Evolutionary conservation across 2,888 invertebrate species (phyloP).

Genomic region (Suillia variegata): DNA sequence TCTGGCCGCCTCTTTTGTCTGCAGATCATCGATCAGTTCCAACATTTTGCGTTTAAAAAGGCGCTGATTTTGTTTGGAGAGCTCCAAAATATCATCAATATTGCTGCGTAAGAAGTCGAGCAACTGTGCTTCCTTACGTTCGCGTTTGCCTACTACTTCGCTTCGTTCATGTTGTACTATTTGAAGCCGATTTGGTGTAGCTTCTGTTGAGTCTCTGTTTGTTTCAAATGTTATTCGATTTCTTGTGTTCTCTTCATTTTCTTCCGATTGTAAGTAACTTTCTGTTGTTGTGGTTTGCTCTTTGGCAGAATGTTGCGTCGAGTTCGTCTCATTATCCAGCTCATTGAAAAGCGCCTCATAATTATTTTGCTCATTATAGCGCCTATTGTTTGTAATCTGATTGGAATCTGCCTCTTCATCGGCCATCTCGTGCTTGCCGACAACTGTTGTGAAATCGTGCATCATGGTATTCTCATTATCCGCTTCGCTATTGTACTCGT

Average conservation of each 20-base stretch:
- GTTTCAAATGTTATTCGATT: too few relatives aligned
- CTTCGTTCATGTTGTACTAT: neutral
- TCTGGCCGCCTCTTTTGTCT: too few relatives aligned
- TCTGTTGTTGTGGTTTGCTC: neutral
- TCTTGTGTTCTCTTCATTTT: too few relatives aligned
- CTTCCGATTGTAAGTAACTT: neutral
- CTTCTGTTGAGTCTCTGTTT: too few relatives aligned
- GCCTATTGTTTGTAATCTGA: too few relatives aligned
- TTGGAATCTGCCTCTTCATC: neutral
- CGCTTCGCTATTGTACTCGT: conserved; percentile 2
- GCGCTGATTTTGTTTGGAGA: conserved; percentile 29
- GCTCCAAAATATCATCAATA: conserved; percentile 29
- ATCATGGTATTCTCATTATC: conserved; percentile 13
- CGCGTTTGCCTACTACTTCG: neutral
- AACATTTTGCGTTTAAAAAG: conserved; percentile 32
- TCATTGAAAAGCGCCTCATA: neutral
- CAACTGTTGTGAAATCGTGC: neutral
- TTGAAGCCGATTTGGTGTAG: neutral
- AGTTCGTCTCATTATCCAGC: neutral
- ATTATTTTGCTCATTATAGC: too few relatives aligned
- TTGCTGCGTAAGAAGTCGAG: conserved; percentile 34
- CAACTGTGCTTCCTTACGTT: conserved; percentile 26
- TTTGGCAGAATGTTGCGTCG: neutral
- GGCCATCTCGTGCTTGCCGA: neutral
- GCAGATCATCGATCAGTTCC: too few relatives aligned